Conservation (phyloP, 2,797 vertebrate species). For the Glossophaga mutica region DNA sequence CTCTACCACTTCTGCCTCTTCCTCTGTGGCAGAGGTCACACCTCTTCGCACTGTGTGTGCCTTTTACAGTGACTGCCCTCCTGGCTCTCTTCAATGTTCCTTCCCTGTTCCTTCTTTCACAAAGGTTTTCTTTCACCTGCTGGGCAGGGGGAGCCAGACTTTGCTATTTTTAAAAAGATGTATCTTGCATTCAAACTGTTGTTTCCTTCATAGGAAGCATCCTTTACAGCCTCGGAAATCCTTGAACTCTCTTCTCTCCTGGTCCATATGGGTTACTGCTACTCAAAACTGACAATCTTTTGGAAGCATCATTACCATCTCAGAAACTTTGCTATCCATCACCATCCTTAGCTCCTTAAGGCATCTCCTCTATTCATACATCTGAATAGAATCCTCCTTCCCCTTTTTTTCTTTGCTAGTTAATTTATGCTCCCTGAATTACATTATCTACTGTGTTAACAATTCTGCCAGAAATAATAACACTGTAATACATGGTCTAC, state of each 20-base stretch:
- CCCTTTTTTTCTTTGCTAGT: background rate
- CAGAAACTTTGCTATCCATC: background rate
- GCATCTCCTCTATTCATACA: background rate
- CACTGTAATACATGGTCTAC: background rate
- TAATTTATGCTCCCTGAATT: background rate
- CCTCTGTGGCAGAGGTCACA: rapidly evolving
- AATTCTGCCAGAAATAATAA: constrained; percentile 20
- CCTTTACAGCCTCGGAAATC: background rate
- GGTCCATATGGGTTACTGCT: background rate
- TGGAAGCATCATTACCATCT: background rate
- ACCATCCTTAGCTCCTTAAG: background rate
- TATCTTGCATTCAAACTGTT: background rate
- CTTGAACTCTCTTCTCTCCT: background rate
- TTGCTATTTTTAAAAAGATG: background rate
- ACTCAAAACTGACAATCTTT: background rate
- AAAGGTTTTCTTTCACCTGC: background rate
- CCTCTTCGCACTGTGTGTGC: background rate
- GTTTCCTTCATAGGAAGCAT: background rate
- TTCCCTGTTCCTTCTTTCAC: background rate
- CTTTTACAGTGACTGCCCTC: background rate
- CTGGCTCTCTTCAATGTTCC: background rate
- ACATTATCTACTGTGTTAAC: background rate
- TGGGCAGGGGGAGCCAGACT: background rate
- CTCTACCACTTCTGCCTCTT: background rate
- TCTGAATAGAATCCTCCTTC: background rate